Evolutionary conservation across 2,113 vertebrate genomes (phyloP).

Genomic region (Anas platyrhynchos): DNA sequence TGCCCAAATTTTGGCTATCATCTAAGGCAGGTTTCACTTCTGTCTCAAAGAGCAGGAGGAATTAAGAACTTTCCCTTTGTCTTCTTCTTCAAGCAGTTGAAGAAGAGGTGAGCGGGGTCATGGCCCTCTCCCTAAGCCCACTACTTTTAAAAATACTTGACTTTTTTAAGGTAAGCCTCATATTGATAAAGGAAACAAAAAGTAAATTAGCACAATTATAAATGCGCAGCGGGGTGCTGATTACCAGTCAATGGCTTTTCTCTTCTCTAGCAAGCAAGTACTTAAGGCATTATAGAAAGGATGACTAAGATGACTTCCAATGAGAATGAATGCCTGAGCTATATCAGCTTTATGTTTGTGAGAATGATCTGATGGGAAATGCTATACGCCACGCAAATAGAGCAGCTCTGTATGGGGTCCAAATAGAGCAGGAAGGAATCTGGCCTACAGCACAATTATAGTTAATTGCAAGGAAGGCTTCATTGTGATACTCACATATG

Average conservation of each 20-base stretch:
- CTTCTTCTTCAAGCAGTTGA: neutral
- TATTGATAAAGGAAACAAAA: constrained; percentile 65
- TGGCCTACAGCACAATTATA: constrained; percentile 57
- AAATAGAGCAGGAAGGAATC: constrained; percentile 60
- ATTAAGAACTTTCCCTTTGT: neutral
- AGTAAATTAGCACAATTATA: constrained; percentile 58
- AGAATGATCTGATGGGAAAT: constrained; percentile 59
- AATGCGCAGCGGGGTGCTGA: constrained; percentile 53
- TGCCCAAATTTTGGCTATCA: neutral
- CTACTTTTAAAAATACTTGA: constrained; percentile 52
- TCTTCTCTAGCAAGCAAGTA: constrained; percentile 43
- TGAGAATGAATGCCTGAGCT: constrained; percentile 39
- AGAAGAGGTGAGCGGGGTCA: constrained; percentile 26
- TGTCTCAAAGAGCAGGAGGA: neutral
- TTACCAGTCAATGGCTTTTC: constrained; percentile 52
- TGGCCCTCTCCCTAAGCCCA: neutral
- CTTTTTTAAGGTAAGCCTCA: constrained; percentile 36
- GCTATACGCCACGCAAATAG: constrained; percentile 29
- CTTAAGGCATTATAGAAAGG: constrained; percentile 45
- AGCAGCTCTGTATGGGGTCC: constrained; percentile 56
- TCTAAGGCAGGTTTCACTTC: neutral
- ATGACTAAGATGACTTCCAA: constrained; percentile 54
- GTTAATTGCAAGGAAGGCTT: constrained; percentile 56
- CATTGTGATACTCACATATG: constrained; percentile 14
- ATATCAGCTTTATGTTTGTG: constrained; percentile 46